Conservation (phyloP, 1,140 invertebrate species). For the Piezodorus guildinii region DNA sequence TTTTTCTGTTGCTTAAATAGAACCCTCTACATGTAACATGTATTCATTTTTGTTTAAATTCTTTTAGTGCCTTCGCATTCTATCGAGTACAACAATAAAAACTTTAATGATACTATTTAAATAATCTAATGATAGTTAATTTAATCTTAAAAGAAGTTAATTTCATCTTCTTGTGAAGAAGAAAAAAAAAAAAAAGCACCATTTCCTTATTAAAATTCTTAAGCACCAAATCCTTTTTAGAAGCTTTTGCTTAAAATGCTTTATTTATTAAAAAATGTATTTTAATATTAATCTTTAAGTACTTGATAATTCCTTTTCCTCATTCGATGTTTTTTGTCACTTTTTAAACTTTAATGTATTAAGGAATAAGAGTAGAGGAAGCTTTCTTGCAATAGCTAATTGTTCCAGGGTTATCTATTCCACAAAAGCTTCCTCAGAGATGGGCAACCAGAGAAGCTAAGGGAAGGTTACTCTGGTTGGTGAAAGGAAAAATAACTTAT, state of each 20-base stretch:
- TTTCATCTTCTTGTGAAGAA: background rate
- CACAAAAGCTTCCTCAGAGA: background rate
- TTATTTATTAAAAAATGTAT: too few species aligned
- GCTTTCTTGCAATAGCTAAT: slow-evolving; percentile 12
- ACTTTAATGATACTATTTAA: background rate
- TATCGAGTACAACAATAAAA: slow-evolving; percentile 1
- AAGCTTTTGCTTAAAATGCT: too few species aligned
- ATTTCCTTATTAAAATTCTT: too few species aligned
- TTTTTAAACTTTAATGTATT: too few species aligned
- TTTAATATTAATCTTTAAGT: too few species aligned
- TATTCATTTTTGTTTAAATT: slow-evolving; percentile 8
- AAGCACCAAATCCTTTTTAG: too few species aligned
- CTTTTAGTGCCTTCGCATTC: slow-evolving; percentile 20
- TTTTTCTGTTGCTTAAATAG: background rate
- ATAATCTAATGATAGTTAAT: slow-evolving; percentile 8
- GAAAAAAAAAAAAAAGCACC: too few species aligned
- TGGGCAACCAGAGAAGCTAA: slow-evolving; percentile 21
- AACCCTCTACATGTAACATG: background rate
- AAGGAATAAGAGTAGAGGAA: slow-evolving; percentile 1
- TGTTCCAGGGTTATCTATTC: slow-evolving; percentile 19
- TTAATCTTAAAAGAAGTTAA: background rate
- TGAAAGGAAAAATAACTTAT: background rate
- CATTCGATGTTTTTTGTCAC: too few species aligned
- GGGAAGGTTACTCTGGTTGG: slow-evolving; percentile 23
- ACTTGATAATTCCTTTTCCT: too few species aligned